A percentile compares a stretch with the other conserved stretches of the same genome.
These are phyloP conservation scores for Schrankia costaestrigalis DNA, from an alignment of 2,888 invertebrate species.

Conservation along the genomic window DNA sequence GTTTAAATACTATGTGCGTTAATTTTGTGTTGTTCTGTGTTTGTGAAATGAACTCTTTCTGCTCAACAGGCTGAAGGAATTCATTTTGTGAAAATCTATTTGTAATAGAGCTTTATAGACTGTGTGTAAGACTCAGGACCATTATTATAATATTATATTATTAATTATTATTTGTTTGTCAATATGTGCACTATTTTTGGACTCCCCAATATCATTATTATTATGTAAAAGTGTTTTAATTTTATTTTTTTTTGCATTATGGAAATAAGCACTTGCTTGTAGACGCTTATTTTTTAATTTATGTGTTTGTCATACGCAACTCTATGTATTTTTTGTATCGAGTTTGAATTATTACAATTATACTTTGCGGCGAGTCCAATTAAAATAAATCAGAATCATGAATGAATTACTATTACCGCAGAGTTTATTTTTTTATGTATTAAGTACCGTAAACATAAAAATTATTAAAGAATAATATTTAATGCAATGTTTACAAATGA, in stretches of 20 bases:
- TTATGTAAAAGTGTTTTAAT: constrained; percentile 53
- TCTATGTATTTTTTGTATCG: constrained; percentile 16
- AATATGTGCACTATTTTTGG: constrained; percentile 60
- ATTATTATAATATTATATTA: constrained; percentile 46
- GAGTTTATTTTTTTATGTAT: constrained; percentile 11
- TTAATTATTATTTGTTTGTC: constrained; percentile 54
- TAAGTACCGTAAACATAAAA: constrained; percentile 7
- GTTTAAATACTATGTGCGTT: constrained; percentile 66
- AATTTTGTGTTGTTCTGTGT: constrained; percentile 71
- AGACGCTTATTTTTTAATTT: constrained; percentile 58
- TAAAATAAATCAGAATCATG: no score
- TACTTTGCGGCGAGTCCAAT: constrained; percentile 28
- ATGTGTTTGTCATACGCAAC: constrained; percentile 44
- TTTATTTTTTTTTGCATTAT: constrained; percentile 55
- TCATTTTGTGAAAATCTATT: constrained; percentile 54
- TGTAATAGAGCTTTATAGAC: constrained; percentile 75
- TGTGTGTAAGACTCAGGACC: constrained; percentile 77
- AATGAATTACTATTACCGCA: constrained; percentile 20
- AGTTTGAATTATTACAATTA: constrained; percentile 27
- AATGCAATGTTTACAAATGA: constrained; percentile 30
- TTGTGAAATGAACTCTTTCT: constrained; percentile 51
- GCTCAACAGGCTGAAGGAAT: constrained; percentile 34
- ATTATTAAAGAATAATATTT: constrained; percentile 19
- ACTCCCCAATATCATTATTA: constrained; percentile 41
- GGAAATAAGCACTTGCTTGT: constrained; percentile 66